These are phyloP conservation scores for Cassiopea xamachana DNA, from an alignment of 30 jellyfish, hydroid and myxozoan species.

Conservation along the genomic window DNA sequence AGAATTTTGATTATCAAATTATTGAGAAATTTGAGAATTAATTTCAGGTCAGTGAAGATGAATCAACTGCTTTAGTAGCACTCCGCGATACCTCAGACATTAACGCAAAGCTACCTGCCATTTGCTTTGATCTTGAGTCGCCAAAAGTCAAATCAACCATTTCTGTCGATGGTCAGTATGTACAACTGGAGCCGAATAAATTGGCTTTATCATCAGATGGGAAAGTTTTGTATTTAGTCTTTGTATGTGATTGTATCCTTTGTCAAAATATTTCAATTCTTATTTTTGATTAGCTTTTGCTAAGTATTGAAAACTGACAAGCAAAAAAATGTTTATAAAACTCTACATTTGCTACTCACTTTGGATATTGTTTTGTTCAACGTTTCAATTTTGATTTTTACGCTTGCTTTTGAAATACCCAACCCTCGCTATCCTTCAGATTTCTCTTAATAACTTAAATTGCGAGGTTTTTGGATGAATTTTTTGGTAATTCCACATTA, in stretches of 20 bases:
- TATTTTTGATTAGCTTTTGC: too few relatives aligned
- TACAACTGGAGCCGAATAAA: slow-evolving; percentile 47
- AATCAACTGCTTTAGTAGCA: slow-evolving; percentile 24
- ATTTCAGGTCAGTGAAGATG: slow-evolving; percentile 64
- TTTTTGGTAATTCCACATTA: too few relatives aligned
- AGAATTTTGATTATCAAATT: too few relatives aligned
- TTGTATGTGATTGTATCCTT: slow-evolving; percentile 9
- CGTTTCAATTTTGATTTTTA: too few relatives aligned
- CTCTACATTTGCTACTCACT: too few relatives aligned
- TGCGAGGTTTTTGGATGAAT: too few relatives aligned
- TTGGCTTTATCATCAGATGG: slow-evolving; percentile 53
- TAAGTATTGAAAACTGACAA: too few relatives aligned
- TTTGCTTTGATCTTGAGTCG: slow-evolving; percentile 20
- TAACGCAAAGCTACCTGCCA: slow-evolving; percentile 23
- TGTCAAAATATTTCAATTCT: neutral
- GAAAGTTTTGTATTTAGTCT: slow-evolving; percentile 17
- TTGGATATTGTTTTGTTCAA: too few relatives aligned
- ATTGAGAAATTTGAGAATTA: neutral
- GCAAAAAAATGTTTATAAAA: too few relatives aligned
- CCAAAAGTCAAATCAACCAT: slow-evolving; percentile 5
- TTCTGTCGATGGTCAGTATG: slow-evolving; percentile 29
- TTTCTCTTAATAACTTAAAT: too few relatives aligned
- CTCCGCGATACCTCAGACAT: slow-evolving; percentile 2
- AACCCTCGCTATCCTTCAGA: too few relatives aligned
- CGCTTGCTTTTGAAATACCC: too few relatives aligned